A percentile compares a stretch with the other conserved stretches of the same genome.
phyloP scores from a whole-genome alignment of 2,113 vertebrate genomes.

The Oxyura jamaicensis region DNA sequence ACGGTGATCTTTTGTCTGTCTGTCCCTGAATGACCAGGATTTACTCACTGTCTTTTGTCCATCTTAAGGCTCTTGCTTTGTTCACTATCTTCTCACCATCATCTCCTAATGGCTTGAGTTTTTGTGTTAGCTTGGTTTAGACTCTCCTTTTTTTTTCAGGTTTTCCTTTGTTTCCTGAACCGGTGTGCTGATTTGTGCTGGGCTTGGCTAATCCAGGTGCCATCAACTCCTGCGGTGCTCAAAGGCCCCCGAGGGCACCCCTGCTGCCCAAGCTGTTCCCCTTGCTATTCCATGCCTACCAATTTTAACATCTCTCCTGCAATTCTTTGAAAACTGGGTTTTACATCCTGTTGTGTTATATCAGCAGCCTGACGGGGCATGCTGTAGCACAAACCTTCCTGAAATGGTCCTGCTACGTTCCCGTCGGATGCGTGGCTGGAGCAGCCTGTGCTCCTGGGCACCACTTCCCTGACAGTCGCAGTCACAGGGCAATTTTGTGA shows the following conservation, averaged over 20 bases:
- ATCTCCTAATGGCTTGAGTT: neutral
- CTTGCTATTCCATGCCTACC: neutral
- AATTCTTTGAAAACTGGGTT: neutral
- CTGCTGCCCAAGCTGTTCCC: neutral
- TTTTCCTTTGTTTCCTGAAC: slow-evolving; percentile 16
- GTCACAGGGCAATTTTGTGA: neutral
- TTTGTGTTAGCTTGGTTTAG: neutral
- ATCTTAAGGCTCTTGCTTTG: neutral
- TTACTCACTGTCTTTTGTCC: neutral
- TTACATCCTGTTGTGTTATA: neutral
- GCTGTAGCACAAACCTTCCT: neutral
- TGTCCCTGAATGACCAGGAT: neutral
- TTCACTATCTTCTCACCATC: neutral
- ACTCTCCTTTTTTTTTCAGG: neutral
- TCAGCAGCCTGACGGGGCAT: no score
- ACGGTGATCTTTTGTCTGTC: neutral
- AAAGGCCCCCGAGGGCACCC: neutral
- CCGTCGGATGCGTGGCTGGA: neutral
- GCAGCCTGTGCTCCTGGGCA: fast-evolving
- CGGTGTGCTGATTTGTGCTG: neutral
- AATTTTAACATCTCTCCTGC: neutral
- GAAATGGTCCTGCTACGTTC: neutral
- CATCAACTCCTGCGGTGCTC: neutral
- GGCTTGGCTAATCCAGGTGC: slow-evolving; percentile 9
- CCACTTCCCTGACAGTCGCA: neutral